Evolutionary conservation across 2,888 invertebrate genomes (phyloP).

Genomic region (Caenorhabditis doughertyi): DNA sequence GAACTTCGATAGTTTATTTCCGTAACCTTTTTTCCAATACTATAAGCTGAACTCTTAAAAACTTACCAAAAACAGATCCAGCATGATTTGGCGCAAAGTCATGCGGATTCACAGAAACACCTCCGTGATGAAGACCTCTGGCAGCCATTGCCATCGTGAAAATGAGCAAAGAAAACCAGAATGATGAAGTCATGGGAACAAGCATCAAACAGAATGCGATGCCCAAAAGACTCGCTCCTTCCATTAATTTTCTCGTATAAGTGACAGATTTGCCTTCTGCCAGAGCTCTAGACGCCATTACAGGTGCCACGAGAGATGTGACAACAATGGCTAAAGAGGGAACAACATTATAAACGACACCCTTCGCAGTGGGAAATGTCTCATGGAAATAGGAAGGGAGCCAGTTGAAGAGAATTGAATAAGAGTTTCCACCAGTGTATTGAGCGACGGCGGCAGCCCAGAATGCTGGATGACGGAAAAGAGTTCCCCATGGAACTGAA

Average conservation of each 20-base stretch:
- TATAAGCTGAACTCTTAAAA: too few species aligned
- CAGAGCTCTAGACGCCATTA: conserved; percentile 86
- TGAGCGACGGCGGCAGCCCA: conserved; percentile 88
- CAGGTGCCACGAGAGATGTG: conserved; percentile 87
- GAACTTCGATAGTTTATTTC: too few species aligned
- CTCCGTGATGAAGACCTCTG: conserved; percentile 88
- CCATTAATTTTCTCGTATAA: conserved; percentile 84
- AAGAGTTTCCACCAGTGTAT: conserved; percentile 88
- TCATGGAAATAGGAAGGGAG: conserved; percentile 89
- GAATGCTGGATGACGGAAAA: conserved; percentile 86
- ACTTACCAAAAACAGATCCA: conserved; percentile 87
- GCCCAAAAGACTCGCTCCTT: conserved; percentile 84
- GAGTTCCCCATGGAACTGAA: conserved; percentile 86
- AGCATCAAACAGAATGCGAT: conserved; percentile 84
- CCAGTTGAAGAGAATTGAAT: conserved; percentile 88
- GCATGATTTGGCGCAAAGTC: conserved; percentile 88
- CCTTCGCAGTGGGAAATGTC: conserved; percentile 87
- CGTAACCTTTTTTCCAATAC: too few species aligned
- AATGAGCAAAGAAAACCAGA: conserved; percentile 84
- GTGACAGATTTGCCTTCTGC: conserved; percentile 84
- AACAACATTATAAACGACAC: conserved; percentile 88
- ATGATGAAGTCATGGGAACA: conserved; percentile 84
- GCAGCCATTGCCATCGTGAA: conserved; percentile 86
- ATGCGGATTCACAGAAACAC: conserved; percentile 88
- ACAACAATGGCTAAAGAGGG: conserved; percentile 87